Base-by-base conservation (phyloP, 2,888 invertebrate species). In the Protodeltote pygarga region DNA sequence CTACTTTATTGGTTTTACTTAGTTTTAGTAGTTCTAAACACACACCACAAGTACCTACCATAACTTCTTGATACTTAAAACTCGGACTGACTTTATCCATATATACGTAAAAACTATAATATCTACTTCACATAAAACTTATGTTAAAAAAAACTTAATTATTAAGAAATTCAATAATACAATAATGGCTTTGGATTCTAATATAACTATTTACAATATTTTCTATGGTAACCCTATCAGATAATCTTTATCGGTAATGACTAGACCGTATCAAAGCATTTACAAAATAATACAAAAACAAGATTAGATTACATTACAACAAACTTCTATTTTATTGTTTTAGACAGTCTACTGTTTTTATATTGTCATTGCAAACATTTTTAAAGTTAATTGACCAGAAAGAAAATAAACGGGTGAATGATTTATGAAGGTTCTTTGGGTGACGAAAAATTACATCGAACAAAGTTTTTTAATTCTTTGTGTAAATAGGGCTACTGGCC, bases 321-420 rank as follows among this genome's bases (percentile, higher is more conserved):
- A 23, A 5, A n/a, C n/a, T 10, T 15, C 8, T 14, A 5, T 6
- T 20, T 9, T 21, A 17, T 37, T 40, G 24, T 31, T 33, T 21
- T 20, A 24, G 28, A 21, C 25, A n/a, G 5, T 6, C 38, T 23
- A 10, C 40, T 34, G 40, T 50, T 55, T 50, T 55, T 50, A 8
- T 31, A 28, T 40, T 28, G 55, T 29, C 59, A 41, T 59, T 54
- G 53, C 46, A 19, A 11, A 17, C 40, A 21, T 48, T 42, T 55
- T 44, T 13, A 14, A 13, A 53, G 47, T 44, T 59, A 59, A 52
- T 59, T 52, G 47, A 42, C 25, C 20, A 28, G 19, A 52, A 42
- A 52, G 34, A 34, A 16, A 45, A 28, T 19, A 46, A 58, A 15
- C 41, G 25, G 29, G 37, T 37, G 19, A 28, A 1, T 10, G 5